Evolutionary conservation across 2,797 vertebrate species (phyloP).

Genomic region (Apogon talboti): DNA sequence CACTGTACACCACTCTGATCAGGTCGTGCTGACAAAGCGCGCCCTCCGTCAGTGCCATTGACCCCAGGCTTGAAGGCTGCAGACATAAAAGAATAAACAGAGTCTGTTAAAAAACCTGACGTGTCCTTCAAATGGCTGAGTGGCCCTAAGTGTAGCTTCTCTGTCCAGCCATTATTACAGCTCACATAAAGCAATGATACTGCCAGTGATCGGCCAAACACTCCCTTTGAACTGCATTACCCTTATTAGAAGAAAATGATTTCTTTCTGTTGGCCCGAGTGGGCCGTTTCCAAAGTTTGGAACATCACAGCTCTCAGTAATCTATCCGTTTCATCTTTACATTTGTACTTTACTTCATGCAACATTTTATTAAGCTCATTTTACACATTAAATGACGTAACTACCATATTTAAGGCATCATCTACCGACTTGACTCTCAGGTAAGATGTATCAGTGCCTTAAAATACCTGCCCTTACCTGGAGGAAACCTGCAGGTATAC

Average conservation of each 20-base stretch:
- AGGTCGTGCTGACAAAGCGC: constrained; percentile 97
- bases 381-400: neutral
- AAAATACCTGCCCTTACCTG: neutral
- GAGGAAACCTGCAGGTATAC: neutral
- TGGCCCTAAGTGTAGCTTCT: constrained; percentile 1
- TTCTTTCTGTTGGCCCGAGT: neutral
- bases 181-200: constrained; percentile 5
- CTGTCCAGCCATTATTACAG: constrained; percentile 1
- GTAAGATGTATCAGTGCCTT: neutral
- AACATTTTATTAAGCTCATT: constrained; percentile 6
- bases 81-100: constrained; percentile 13
- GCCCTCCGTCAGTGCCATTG: constrained; percentile 97
- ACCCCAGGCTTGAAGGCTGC: constrained; percentile 95
- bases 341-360: neutral
- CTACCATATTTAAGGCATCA: neutral
- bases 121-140: constrained; percentile 5
- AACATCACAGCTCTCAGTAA: neutral
- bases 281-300: constrained; percentile 13
- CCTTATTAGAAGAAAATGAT: constrained; percentile 1
- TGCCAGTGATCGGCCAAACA: constrained; percentile 2
- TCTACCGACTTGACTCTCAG: neutral
- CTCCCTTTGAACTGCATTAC: constrained; percentile 1
- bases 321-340: neutral
- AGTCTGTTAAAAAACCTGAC: neutral
- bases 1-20: constrained; percentile 96